Evolutionary conservation across 2,888 invertebrate species (phyloP).

Genomic region (Argyresthia albistria): DNA sequence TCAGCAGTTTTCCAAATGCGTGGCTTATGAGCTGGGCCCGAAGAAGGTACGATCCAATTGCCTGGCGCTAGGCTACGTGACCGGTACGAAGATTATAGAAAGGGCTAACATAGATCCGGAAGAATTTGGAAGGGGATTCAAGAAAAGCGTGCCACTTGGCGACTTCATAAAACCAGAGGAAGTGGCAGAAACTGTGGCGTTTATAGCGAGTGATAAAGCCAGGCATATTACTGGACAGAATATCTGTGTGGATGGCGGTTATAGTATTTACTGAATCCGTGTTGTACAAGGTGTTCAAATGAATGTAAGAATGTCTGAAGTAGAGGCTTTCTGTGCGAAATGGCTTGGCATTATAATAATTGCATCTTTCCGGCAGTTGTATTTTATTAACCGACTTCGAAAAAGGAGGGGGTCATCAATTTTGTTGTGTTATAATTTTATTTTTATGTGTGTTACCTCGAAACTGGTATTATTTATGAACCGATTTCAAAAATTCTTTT

Average conservation of each 20-base stretch:
- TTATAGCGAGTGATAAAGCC: constrained; percentile 83
- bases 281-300: too few relatives aligned
- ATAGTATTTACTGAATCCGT: constrained; percentile 8
- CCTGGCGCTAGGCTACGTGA: constrained; percentile 86
- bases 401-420: too few relatives aligned
- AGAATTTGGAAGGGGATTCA: constrained; percentile 78
- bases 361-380: too few relatives aligned
- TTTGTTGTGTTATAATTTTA: too few relatives aligned
- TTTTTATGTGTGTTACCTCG: too few relatives aligned
- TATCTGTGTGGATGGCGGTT: constrained; percentile 88
- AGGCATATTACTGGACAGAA: constrained; percentile 87
- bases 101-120: constrained; percentile 83
- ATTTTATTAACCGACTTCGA: too few relatives aligned
- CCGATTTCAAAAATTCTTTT: too few relatives aligned
- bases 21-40: constrained; percentile 82
- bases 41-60: constrained; percentile 85
- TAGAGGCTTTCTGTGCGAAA: too few relatives aligned
- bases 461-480: too few relatives aligned
- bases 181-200: constrained; percentile 86
- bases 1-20: constrained; percentile 90
- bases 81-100: constrained; percentile 83
- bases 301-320: too few relatives aligned
- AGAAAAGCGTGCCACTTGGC: constrained; percentile 86
- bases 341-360: too few relatives aligned
- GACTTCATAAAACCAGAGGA: constrained; percentile 81